Base-by-base conservation (phyloP, 2,113 vertebrate genomes). In the Rhinopithecus roxellana region DNA sequence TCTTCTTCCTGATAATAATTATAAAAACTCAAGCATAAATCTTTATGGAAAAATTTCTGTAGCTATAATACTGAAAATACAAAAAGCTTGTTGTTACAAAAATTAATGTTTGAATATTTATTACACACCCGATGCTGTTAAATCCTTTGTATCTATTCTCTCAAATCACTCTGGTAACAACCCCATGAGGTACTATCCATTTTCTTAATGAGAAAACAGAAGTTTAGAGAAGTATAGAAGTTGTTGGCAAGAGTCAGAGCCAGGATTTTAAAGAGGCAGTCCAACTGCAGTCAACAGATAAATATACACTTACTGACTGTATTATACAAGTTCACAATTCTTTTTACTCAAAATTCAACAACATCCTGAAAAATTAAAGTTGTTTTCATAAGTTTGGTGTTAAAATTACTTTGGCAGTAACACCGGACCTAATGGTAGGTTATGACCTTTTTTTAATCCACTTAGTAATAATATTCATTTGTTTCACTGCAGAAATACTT, bases 1-100 rank as follows among this genome's bases (percentile, higher is more conserved):
- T 99, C 99, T 98, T 99, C 99, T 96, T 99, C 99, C 99, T 99
- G 97, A 72, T 30, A 97, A 70, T 27, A 87, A 94, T 6, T 16
- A 98, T 92, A 96, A 97, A 97, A 94, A 82, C 20, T 96, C 90
- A 95, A 80, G 40, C 43, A 89, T 85, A 95, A 97, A 94, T 52
- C 72, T 87, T 96, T 95, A 98, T 9, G 52, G 61, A 90, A 67
- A 67, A 91, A 86, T 67, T 74, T 74, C 89, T 83, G 69, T 35
- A n/a, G 32, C 25, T 32, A 97, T 0, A 75, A 98, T 95, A 87
- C 50, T 80, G 32, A 87, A 80, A 61, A 90, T 18, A 91, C 1
- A 94, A 64, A 61, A 85, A 50, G 38, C 50, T 25, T 80, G 6
- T 35, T 92, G 43, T 86, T 93, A 92, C 69, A 85, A 50, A 96